These are phyloP conservation scores for Emesis castigata DNA, from an alignment of 2,888 invertebrate species.

Conservation along the genomic window DNA sequence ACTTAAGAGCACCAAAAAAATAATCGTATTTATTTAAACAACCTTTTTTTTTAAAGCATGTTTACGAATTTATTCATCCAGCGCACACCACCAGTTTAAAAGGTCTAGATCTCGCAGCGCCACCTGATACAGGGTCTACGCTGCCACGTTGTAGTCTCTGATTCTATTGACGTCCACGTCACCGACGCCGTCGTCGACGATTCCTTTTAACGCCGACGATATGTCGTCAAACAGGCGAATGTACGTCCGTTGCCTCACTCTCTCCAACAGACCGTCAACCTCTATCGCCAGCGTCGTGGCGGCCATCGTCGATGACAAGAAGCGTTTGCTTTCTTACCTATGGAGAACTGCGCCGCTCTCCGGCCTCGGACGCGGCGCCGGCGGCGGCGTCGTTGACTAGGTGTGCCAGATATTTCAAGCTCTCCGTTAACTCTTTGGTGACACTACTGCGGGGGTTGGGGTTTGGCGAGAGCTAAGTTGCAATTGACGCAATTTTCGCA, in stretches of 20 bases:
- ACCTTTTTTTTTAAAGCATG: not conserved
- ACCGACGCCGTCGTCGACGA: not conserved
- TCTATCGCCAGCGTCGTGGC: not conserved
- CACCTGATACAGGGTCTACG: slow-evolving; percentile 15
- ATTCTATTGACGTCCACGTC: slow-evolving; percentile 6
- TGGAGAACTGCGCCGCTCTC: not conserved
- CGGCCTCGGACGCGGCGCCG: not conserved
- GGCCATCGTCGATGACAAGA: not conserved
- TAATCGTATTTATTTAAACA: too few relatives aligned
- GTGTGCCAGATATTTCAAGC: not conserved
- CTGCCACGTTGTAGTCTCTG: slow-evolving; percentile 13
- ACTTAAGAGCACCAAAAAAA: not conserved
- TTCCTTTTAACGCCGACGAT: slow-evolving; percentile 2
- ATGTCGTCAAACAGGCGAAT: not conserved
- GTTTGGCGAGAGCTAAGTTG: slow-evolving; percentile 11
- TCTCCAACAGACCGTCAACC: slow-evolving; percentile 10
- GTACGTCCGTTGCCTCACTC: slow-evolving; percentile 8
- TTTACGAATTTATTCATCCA: slow-evolving; percentile 15
- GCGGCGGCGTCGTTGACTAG: slow-evolving; percentile 9
- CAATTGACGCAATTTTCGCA: slow-evolving; percentile 15
- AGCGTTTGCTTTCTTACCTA: not conserved
- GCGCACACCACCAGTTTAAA: slow-evolving; percentile 15
- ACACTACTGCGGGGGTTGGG: slow-evolving; percentile 2
- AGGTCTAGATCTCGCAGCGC: slow-evolving; percentile 11
- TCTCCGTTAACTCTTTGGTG: not conserved